These are phyloP conservation scores for Parazoanthus atlanticus DNA, from an alignment of 92 coral and sea anemone species.

Conservation along the genomic window DNA sequence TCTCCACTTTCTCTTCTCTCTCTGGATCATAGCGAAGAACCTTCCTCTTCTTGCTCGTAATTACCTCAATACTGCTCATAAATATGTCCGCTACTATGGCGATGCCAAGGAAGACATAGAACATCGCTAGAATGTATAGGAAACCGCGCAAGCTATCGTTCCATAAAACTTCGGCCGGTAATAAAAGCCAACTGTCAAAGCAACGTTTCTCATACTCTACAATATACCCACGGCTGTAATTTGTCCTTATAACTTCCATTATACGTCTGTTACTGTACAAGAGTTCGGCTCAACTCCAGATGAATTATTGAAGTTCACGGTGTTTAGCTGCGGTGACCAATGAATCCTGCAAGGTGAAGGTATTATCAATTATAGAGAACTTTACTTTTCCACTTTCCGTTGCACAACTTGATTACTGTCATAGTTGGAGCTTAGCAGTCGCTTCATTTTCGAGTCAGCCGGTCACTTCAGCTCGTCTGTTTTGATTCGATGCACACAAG, in stretches of 20 bases:
- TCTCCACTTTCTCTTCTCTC: slow-evolving; percentile 76
- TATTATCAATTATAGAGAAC: not conserved
- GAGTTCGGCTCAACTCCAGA: not conserved
- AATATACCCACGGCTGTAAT: slow-evolving; percentile 72
- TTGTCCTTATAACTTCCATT: slow-evolving; percentile 69
- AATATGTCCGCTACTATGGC: slow-evolving; percentile 92
- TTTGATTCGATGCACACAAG: not conserved
- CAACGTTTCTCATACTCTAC: slow-evolving; percentile 70
- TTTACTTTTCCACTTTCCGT: slow-evolving; percentile 18
- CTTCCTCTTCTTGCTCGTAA: slow-evolving; percentile 83
- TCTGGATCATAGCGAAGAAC: slow-evolving; percentile 79
- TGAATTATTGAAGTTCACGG: not conserved
- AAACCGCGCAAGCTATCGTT: slow-evolving; percentile 67
- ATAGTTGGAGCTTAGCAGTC: not conserved
- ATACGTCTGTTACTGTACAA: not conserved
- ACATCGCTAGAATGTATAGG: slow-evolving; percentile 71
- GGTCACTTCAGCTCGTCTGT: not conserved
- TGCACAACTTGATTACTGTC: not conserved
- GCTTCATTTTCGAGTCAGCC: not conserved
- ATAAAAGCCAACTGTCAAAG: slow-evolving; percentile 79
- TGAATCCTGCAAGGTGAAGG: not conserved
- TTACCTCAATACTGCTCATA: slow-evolving; percentile 87
- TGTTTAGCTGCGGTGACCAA: not conserved
- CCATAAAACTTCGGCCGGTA: slow-evolving; percentile 84
- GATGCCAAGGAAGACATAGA: slow-evolving; percentile 79